Evolutionary conservation across 1,140 invertebrate genomes (phyloP), one percentile per base, ranked within the genome.

Genomic region (Cepaea nemoralis): DNA sequence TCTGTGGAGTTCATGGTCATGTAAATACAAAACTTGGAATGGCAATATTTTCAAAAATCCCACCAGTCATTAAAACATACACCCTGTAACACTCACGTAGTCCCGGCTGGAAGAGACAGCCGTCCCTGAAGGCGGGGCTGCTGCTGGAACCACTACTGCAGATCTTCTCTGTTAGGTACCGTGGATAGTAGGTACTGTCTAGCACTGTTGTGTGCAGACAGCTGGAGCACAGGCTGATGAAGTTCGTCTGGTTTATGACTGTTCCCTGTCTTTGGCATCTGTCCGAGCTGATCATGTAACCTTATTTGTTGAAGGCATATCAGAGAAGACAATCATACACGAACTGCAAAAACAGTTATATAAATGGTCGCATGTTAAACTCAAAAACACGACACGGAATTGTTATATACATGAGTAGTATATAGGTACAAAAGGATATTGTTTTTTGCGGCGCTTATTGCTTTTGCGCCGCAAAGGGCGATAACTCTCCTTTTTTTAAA

Each of bases 141-240:
- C 19, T 33, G 40, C 63, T 79, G 10, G 59, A 22, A 33, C 77
- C 77, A 35, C 19, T 5, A 8, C 40, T 37, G 63, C 77, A 79
- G 6, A 69, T 69, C 63, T 69, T 79, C 63, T 79, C 77, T 5
- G 77, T 79, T 27, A 79, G 59, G 66, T 45, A 69, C 22, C 77
- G 59, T 19, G 77, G 77, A 37, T 67, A 79, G 63, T 45, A 79
- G 10, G 33, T 69, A 63, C 24, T 69, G 63, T 79, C 39, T 31
- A 79, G 48, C 10, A 69, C 48, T 27, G 77, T 79, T 1, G 77
- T 79, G 8, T 79, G 35, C 10, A 69, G n/a, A n/a, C 77, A 79
- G 22, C 14, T 48, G 22, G 77, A 55, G 33, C 77, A 79, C 39
- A 79, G 63, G 33, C 59, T 79, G 6, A 69, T n/a, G 40, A 40